phyloP scores from a whole-genome alignment of 2,113 vertebrate species.

The Phaethon lepturus region DNA sequence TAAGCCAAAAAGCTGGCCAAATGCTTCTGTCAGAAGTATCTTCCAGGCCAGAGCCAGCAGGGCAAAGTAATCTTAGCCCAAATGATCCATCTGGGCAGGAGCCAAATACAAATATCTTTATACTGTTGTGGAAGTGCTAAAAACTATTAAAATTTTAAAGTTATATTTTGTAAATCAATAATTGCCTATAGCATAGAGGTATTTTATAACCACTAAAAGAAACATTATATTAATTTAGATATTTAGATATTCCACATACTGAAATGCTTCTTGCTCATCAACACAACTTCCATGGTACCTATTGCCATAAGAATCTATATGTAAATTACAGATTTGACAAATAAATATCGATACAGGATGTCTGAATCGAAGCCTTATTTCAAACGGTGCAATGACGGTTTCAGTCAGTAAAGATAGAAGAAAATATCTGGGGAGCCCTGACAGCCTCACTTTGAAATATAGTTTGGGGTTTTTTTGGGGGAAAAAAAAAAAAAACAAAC shows the following conservation, averaged over 20 bases:
- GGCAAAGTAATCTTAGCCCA: not conserved
- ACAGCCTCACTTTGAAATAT: not conserved
- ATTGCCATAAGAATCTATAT: not conserved
- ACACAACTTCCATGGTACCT: not conserved
- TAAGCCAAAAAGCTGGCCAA: not conserved
- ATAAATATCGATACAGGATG: not conserved
- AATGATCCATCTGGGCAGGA: not conserved
- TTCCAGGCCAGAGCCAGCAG: not conserved
- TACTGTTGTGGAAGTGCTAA: not conserved
- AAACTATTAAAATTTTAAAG: not conserved
- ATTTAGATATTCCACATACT: not conserved
- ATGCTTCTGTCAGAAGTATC: not conserved
- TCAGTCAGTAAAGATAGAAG: not conserved
- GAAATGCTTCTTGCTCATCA: not conserved
- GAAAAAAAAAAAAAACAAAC: not conserved
- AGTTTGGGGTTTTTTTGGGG: not conserved
- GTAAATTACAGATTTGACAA: not conserved
- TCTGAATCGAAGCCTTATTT: not conserved
- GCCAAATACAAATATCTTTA: not conserved
- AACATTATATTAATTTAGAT: not conserved
- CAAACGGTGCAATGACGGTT: not conserved
- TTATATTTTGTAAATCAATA: not conserved
- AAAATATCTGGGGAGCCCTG: not conserved
- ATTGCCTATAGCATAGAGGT: not conserved
- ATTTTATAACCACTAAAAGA: not conserved